A percentile compares a stretch with the other conserved stretches of the same genome.
Conservation (phyloP, 2,888 invertebrate species). For the Bellardia bayeri region DNA sequence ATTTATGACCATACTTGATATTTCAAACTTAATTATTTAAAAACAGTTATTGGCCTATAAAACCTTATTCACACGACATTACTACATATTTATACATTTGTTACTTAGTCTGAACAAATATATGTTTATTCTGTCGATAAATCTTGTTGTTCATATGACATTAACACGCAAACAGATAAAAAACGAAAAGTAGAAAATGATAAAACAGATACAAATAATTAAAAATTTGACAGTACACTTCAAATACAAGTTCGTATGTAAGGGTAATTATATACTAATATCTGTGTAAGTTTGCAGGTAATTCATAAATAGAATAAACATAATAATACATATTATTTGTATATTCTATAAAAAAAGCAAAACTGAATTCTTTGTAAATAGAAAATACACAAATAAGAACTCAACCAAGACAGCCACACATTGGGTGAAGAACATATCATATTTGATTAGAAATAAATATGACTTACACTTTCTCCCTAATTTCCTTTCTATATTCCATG, state of each 20-base stretch:
- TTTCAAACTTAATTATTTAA: too few relatives aligned
- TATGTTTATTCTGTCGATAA: background rate
- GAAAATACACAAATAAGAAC: background rate
- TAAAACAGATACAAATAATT: slow-evolving; percentile 11
- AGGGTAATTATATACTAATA: background rate
- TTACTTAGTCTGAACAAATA: background rate
- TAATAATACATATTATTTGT: background rate
- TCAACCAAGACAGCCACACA: background rate
- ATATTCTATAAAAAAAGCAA: background rate
- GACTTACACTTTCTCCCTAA: too few relatives aligned
- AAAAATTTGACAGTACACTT: slow-evolving; percentile 4
- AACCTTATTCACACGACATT: too few relatives aligned
- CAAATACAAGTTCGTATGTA: background rate
- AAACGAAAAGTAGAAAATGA: background rate
- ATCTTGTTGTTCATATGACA: background rate
- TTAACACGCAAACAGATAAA: slow-evolving; percentile 8
- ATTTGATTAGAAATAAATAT: too few relatives aligned
- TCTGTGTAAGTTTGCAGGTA: background rate
- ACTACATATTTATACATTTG: background rate
- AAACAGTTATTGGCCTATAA: too few relatives aligned
- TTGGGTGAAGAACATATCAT: background rate
- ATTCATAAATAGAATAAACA: slow-evolving; percentile 1
- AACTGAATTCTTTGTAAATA: background rate
- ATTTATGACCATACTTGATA: too few relatives aligned
- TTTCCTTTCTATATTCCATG: too few relatives aligned